These are phyloP conservation scores for Oncorhynchus gorbuscha DNA, from an alignment of 2,113 vertebrate genomes.

Conservation along the genomic window DNA sequence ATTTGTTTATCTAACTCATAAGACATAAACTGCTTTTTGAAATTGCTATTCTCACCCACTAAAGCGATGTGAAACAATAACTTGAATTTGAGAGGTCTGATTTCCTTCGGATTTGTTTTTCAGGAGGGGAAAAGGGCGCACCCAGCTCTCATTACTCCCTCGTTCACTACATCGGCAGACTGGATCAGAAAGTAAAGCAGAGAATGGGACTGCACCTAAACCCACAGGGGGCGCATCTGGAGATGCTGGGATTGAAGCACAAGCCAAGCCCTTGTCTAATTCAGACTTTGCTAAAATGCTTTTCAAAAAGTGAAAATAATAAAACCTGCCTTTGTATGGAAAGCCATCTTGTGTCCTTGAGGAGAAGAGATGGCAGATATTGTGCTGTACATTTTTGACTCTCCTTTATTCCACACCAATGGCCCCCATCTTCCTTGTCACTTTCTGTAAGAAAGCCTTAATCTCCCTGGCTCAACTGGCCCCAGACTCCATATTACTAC, in stretches of 20 bases:
- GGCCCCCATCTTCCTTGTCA: slow-evolving; percentile 33
- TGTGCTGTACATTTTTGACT: slow-evolving; percentile 44
- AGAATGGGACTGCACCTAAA: slow-evolving; percentile 80
- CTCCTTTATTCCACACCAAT: slow-evolving; percentile 55
- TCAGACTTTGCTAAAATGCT: slow-evolving; percentile 95
- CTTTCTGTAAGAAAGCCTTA: slow-evolving; percentile 63
- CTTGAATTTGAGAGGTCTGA: neutral
- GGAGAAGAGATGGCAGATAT: slow-evolving; percentile 53
- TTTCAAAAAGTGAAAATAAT: slow-evolving; percentile 82
- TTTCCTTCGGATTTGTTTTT: neutral
- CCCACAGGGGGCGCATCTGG: slow-evolving; percentile 30
- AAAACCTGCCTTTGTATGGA: slow-evolving; percentile 70
- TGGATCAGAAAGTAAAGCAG: slow-evolving; percentile 64
- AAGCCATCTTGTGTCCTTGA: slow-evolving; percentile 83
- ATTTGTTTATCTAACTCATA: too few relatives aligned
- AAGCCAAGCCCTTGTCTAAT: slow-evolving; percentile 86
- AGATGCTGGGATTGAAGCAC: slow-evolving; percentile 40
- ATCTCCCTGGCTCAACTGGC: slow-evolving; percentile 30
- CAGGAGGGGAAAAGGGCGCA: slow-evolving; percentile 91
- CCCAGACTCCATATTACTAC: slow-evolving; percentile 8
- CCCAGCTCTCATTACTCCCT: slow-evolving; percentile 88
- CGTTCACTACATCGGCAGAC: slow-evolving; percentile 84
- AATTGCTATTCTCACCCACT: too few relatives aligned
- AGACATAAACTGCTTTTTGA: too few relatives aligned
- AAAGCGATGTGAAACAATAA: neutral